phyloP scores from a whole-genome alignment of 2,797 vertebrate genomes.

The Cryptoprocta ferox region DNA sequence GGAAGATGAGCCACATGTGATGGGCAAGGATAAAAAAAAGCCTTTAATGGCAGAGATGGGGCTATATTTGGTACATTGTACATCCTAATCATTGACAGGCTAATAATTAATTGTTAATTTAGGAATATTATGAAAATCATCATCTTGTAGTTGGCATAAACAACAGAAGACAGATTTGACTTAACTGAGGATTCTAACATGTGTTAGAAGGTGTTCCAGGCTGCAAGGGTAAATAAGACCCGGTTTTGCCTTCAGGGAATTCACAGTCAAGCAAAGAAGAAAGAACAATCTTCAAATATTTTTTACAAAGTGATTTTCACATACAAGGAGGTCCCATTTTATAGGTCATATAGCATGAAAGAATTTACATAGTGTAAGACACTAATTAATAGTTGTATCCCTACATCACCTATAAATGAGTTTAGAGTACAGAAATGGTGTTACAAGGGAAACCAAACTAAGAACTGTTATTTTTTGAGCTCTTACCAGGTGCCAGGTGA shows the following conservation, averaged over 20 bases:
- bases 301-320: constrained; percentile 26
- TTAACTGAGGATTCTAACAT: not conserved
- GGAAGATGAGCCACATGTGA: not conserved
- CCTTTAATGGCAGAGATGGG: not conserved
- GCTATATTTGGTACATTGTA: not conserved
- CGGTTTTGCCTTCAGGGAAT: constrained; percentile 21
- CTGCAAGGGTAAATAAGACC: not conserved
- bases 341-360: not conserved
- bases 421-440: not conserved
- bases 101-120: constrained; percentile 50
- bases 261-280: constrained; percentile 32
- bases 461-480: not conserved
- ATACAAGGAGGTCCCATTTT: not conserved
- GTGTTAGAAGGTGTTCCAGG: constrained; percentile 12
- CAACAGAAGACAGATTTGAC: constrained; percentile 20
- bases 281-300: not conserved
- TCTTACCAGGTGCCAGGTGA: not conserved
- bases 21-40: not conserved
- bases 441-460: not conserved
- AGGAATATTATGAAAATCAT: constrained; percentile 27
- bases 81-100: not conserved
- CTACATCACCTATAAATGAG: not conserved
- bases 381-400: not conserved
- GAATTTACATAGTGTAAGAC: not conserved
- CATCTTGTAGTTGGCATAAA: not conserved